A percentile compares a stretch with the other conserved stretches of the same genome.
phyloP scores from a whole-genome alignment of 2,113 vertebrate species.

The Kobus ellipsiprymnus region DNA sequence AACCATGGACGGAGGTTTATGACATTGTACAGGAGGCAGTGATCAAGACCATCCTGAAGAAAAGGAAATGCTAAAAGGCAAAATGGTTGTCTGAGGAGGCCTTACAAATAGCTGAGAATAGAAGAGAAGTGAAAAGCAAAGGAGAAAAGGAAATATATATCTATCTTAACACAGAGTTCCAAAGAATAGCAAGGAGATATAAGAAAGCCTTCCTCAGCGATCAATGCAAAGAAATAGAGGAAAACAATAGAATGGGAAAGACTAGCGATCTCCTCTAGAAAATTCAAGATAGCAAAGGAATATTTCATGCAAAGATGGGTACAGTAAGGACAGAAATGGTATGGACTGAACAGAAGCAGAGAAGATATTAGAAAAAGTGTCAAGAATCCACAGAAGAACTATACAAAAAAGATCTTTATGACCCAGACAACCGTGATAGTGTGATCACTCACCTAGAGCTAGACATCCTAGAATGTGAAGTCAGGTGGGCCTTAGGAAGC shows the following conservation, averaged over 20 bases:
- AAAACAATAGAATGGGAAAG: not conserved
- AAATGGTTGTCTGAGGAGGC: not conserved
- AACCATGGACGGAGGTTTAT: fast-evolving
- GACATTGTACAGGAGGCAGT: not conserved
- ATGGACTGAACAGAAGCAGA: not conserved
- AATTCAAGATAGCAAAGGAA: not conserved
- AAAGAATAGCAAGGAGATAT: not conserved
- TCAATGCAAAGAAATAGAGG: not conserved
- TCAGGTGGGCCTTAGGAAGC: not conserved
- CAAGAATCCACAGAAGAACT: not conserved
- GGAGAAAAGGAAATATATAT: not conserved
- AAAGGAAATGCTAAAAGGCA: not conserved
- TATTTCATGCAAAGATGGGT: not conserved
- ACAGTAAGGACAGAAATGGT: not conserved
- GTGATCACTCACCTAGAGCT: not conserved
- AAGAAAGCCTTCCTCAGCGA: not conserved
- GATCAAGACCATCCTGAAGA: not conserved
- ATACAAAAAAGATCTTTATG: not conserved
- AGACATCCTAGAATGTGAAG: not conserved
- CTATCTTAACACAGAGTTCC: not conserved
- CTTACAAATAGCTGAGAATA: not conserved
- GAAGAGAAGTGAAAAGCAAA: not conserved
- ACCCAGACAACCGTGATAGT: not conserved
- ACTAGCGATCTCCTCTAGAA: not conserved
- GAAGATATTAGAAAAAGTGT: not conserved